Evolutionary conservation across 2,888 invertebrate species (phyloP).

Genomic region (Drosophila longiperda): DNA sequence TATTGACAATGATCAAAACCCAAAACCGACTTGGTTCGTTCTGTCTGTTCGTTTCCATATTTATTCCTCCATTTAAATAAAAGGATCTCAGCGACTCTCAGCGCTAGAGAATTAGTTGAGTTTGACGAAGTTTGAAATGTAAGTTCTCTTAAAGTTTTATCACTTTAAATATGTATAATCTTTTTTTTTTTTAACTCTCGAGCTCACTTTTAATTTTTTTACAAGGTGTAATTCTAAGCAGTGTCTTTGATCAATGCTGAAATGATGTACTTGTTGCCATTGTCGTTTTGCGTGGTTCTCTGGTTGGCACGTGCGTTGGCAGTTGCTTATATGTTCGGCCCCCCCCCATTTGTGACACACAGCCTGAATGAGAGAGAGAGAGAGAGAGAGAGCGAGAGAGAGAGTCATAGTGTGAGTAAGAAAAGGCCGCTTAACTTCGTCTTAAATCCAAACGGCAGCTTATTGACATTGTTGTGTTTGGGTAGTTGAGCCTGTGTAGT

Average conservation of each 20-base stretch:
- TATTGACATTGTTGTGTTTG: slow-evolving; percentile 45
- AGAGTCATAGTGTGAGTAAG: neutral
- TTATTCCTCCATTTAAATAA: neutral
- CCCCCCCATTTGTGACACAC: slow-evolving; percentile 10
- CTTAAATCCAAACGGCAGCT: slow-evolving; percentile 59
- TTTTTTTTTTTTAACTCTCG: neutral
- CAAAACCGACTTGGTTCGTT: no score
- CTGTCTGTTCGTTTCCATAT: no score
- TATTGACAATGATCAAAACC: no score
- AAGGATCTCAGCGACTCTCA: neutral
- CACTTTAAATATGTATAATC: neutral
- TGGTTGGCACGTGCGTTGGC: slow-evolving; percentile 53
- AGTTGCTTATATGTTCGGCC: slow-evolving; percentile 40
- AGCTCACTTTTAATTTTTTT: neutral
- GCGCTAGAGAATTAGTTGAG: no score
- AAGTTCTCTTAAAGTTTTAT: neutral
- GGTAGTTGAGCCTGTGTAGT: slow-evolving; percentile 6
- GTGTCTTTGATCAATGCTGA: slow-evolving; percentile 2
- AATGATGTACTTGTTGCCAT: slow-evolving; percentile 23
- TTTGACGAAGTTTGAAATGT: no score
- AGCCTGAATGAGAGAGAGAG: neutral
- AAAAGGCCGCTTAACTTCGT: slow-evolving; percentile 53
- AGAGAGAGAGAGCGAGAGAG: neutral
- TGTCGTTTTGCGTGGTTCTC: slow-evolving; percentile 19
- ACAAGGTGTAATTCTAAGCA: neutral